Conservation (phyloP, 1,140 invertebrate species). For the Conus ventricosus region DNA sequence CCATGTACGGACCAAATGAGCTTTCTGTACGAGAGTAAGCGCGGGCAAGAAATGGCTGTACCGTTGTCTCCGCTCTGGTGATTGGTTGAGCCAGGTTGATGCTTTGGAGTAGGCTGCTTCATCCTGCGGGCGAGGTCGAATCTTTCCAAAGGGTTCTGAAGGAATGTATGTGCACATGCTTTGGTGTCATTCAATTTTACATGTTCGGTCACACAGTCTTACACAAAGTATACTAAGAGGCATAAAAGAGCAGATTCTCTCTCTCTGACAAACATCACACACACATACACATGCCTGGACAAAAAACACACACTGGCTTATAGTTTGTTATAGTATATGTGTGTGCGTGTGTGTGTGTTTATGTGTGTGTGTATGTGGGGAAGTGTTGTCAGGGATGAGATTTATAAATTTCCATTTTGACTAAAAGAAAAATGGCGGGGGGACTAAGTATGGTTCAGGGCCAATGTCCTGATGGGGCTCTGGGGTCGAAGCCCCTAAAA, state of each 20-base stretch:
- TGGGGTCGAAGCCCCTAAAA: no score
- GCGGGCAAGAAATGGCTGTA: background rate
- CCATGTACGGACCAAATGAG: background rate
- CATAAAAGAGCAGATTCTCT: background rate
- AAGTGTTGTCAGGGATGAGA: no score
- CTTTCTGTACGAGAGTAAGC: constrained; percentile 3
- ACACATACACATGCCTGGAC: no score
- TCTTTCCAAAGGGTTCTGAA: no score
- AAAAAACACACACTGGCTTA: no score
- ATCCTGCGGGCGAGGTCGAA: background rate
- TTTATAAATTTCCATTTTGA: no score
- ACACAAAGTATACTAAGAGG: background rate
- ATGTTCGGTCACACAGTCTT: background rate
- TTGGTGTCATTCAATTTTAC: background rate
- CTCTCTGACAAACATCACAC: background rate
- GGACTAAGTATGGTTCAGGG: no score
- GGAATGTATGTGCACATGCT: background rate
- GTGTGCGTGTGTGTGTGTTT: no score
- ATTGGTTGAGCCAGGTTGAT: background rate
- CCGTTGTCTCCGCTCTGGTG: background rate
- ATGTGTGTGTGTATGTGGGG: no score
- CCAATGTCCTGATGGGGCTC: no score
- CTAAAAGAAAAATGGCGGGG: no score
- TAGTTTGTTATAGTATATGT: no score
- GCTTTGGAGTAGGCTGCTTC: background rate